phyloP scores from a whole-genome alignment of 2,113 vertebrate genomes.

The Neogale vison region DNA sequence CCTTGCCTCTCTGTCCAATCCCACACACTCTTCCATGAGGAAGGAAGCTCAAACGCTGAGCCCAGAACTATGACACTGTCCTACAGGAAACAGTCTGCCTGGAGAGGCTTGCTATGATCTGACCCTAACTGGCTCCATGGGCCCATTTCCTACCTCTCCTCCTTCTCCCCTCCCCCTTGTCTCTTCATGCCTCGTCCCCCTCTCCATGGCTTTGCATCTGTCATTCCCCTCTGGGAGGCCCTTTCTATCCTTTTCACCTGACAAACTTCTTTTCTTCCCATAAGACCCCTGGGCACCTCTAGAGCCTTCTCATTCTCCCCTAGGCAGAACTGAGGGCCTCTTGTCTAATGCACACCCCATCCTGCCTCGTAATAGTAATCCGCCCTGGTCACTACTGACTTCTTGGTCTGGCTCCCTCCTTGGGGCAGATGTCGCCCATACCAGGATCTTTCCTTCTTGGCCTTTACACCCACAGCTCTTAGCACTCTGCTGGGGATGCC shows the following conservation, averaged over 20 bases:
- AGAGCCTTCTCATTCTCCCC: not conserved
- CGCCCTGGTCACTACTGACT: not conserved
- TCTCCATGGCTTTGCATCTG: not conserved
- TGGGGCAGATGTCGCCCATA: not conserved
- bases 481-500: not conserved
- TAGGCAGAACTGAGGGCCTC: not conserved
- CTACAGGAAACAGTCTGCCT: not conserved
- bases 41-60: not conserved
- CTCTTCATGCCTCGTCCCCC: not conserved
- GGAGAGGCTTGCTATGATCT: not conserved
- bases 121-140: fast-evolving
- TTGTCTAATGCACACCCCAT: not conserved
- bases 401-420: not conserved
- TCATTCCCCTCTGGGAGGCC: not conserved
- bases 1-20: not conserved
- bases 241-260: not conserved
- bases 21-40: not conserved
- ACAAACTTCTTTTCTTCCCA: not conserved
- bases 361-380: not conserved
- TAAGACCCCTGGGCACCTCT: not conserved
- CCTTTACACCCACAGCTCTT: not conserved
- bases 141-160: not conserved
- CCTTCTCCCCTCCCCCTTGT: too few species aligned
- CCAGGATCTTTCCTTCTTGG: not conserved
- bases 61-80: not conserved